Base-by-base conservation (phyloP, 2,113 vertebrate genomes). In the Ptilonorhynchus violaceus region DNA sequence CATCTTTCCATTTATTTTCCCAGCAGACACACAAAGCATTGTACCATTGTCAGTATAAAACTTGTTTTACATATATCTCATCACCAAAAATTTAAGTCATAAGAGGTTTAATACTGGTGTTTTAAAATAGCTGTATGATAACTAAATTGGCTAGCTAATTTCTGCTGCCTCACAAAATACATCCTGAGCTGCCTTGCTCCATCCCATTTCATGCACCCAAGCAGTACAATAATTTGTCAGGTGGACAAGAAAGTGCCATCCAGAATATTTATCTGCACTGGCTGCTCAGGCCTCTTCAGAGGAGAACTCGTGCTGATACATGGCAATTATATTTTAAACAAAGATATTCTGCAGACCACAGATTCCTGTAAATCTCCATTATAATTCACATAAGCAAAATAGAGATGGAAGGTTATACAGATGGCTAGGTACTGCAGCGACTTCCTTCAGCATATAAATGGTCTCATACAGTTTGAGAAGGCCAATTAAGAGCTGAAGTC, bases 321-420 rank as follows among this genome's bases (percentile, higher is more conserved):
- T 5, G 5, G 78, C 85, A 88, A 93, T 84, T 96, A 72, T 35
- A 44, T 77, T 93, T 95, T 92, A 92, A 96, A 88, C 89, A 92
- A 88, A 94, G 56, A 56, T 84, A 88, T 72, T 90, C 74, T 82
- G 39, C 58, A 88, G 73, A 85, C 66, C 88, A 63, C 46, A 69
- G n/a, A 82, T 94, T 96, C 88, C 88, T 95, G 79, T 94, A 95
- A 91, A 93, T 77, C 86, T 95, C 81, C 42, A 82, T 91, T 89
- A 74, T 33, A 67, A 69, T 66, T 83, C 73, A 75, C 24, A 81
- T 11, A 84, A 95, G 89, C 44, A 56, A 92, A 94, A 70, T 35
- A 82, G 73, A 90, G 67, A 46, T 41, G 64, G 52, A 87, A 59
- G 31, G 46, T 74, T 95, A 64, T 76, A 78, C 47, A 93, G 92